Base-by-base conservation (phyloP, 2,888 invertebrate genomes). In the Eutolmus rufibarbis region DNA sequence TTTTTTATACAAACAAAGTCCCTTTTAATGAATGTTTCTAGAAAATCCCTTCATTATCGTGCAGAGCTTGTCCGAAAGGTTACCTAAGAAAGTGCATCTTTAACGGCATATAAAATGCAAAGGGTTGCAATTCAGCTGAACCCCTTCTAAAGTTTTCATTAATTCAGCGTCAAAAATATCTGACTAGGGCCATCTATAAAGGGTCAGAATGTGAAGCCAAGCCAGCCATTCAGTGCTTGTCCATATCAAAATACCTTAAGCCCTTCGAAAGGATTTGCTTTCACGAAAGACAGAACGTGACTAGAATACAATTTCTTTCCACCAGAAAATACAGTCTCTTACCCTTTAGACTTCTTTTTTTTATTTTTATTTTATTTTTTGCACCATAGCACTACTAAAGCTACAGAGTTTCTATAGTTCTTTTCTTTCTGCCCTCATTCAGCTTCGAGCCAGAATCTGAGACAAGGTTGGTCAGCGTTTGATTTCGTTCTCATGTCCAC, bases 231-330 rank as follows among this genome's bases (percentile, higher is more conserved):
- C 85, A 74, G 28, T 43, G 74, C 85, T 74, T 74, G 74, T 85
- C 74, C 43, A 43, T 46, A 85, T 34, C 31, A 28, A 46, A 85
- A 85, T 74, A 85, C 85, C 85, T 85, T 85, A 85, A 85, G 74
- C 74, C 57, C 46, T 74, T 40, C 19, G 7, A 85, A 85, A 85
- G 85, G 74, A 85, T 85, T 85, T 74, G 74, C 85, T 85, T 85
- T 85, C 85, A 85, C 74, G 85, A 85, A 85, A 85, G 85, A 74
- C 74, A 66, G 46, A 19, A 85, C 85, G 85, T 85, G 85, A 85
- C 85, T 74, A 40, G 85, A 85, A 85, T 85, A 85, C 74, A 23
- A 74, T 85, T 85, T 74, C 74, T 34, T n/a, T 74, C 66, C 74
- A 46, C 40, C 43, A 34, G 85, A 46, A 85, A 85, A 28, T 43